Conservation (phyloP, 1,140 invertebrate species). For the Eriosoma lanigerum region DNA sequence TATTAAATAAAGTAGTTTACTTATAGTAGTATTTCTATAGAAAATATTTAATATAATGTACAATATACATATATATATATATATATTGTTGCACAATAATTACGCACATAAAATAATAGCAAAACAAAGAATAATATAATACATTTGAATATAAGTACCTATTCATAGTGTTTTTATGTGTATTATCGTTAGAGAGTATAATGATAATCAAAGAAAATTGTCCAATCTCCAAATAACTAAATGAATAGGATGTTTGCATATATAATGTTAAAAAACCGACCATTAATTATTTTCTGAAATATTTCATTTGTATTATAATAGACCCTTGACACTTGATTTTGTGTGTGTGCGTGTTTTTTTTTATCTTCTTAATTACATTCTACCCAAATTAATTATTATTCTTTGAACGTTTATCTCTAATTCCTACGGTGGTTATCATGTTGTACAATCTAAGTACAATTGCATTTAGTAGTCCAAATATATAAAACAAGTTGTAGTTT, state of each 20-base stretch:
- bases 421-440: slow-evolving; percentile 27
- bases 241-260: neutral
- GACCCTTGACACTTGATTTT: slow-evolving; percentile 27
- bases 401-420: slow-evolving; percentile 22
- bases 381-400: slow-evolving; percentile 35
- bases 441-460: slow-evolving; percentile 14
- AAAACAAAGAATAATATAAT: too few relatives aligned
- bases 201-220: neutral
- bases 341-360: too few relatives aligned
- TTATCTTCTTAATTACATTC: slow-evolving; percentile 38
- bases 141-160: too few relatives aligned
- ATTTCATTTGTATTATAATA: slow-evolving; percentile 6
- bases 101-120: too few relatives aligned
- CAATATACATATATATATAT: too few relatives aligned
- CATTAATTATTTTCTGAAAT: slow-evolving; percentile 1
- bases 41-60: too few relatives aligned
- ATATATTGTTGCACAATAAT: too few relatives aligned
- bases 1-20: too few relatives aligned
- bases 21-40: too few relatives aligned
- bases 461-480: slow-evolving; percentile 1
- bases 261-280: neutral
- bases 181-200: too few relatives aligned
- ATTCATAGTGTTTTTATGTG: too few relatives aligned
- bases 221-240: neutral
- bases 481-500: neutral